Evolutionary conservation across 53 echinoderm and acorn worm genomes (phyloP).

Genomic region (Antedon mediterranea): DNA sequence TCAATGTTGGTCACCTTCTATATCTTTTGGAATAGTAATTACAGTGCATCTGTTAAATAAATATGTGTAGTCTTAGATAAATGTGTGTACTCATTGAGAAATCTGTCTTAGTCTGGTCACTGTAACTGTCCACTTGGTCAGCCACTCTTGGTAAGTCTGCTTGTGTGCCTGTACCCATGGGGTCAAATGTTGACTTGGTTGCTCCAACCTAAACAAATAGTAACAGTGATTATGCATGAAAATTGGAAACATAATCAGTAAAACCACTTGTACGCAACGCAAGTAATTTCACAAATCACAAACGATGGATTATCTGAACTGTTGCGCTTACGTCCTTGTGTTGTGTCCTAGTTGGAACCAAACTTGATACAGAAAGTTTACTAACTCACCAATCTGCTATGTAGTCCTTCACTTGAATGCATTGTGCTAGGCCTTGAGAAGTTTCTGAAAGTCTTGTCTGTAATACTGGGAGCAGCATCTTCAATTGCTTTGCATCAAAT

Average conservation of each 20-base stretch:
- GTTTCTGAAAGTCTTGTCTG: constrained; percentile 57
- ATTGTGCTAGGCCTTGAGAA: constrained; percentile 31
- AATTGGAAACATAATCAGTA: neutral
- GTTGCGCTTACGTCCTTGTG: no score
- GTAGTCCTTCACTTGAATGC: constrained; percentile 49
- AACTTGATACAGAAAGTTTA: no score
- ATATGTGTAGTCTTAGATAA: constrained; percentile 33
- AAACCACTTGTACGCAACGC: no score
- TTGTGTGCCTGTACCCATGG: constrained; percentile 89
- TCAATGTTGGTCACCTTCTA: no score
- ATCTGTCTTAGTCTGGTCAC: constrained; percentile 59
- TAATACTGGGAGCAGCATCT: constrained; percentile 49
- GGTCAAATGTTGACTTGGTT: constrained; percentile 73
- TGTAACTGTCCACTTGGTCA: constrained; percentile 73
- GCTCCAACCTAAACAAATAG: constrained; percentile 66
- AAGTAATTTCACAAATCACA: no score
- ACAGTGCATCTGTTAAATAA: no score
- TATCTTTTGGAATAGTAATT: neutral
- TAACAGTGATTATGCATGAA: no score
- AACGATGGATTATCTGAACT: no score
- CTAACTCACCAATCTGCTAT: constrained; percentile 65
- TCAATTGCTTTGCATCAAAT: constrained; percentile 39
- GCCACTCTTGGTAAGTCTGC: constrained; percentile 55
- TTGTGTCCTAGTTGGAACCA: no score
- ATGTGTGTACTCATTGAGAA: neutral